Base-by-base conservation (phyloP, 2,113 vertebrate species). In the Acinonyx jubatus region DNA sequence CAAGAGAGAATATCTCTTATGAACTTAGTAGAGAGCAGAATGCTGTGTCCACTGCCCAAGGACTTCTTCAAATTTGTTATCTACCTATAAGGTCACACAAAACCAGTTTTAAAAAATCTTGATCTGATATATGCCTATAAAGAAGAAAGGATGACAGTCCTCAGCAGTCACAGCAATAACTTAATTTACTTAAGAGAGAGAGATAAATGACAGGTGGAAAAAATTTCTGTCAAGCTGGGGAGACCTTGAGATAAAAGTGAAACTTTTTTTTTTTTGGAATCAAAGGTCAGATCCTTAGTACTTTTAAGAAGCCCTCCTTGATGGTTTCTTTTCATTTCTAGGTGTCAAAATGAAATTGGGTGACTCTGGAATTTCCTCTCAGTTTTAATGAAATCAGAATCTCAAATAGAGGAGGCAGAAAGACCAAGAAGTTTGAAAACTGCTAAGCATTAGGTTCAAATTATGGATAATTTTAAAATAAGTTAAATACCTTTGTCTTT, bases 151-250 rank as follows among this genome's bases (percentile, higher is more conserved):
- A 95, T 96, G 92, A 81, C 92, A 97, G 80, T 95, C 76, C 55
- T 68, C 71, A 81, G 50, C 86, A 79, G 76, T 82, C 73, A 89
- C 66, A 61, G 89, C 57, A 96, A 79, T 96, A 96, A 96, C 57
- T 96, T 98, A 97, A 98, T 98, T 98, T 97, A 94, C 29, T 55
- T 95, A 68, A 74, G 87, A 80, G 41, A 78, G n/a, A 91, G 80
- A 97, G 90, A 68, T 66, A 97, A 96, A 48, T 94, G 96, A 96
- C 94, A 96, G 95, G 79, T 52, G 84, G 65, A 89, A 73, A 93
- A 82, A 84, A 92, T 88, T 96, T 88, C 91, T 96, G 92, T 88
- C 89, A 92, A 84, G 63, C 0, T 6, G 52, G 84, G 33, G 94
- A 96, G 84, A 96, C 87, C 69, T 97, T 93, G 90, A 97, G 63